These are phyloP conservation scores for Brenthis daphne DNA, from an alignment of 2,888 invertebrate genomes.

Conservation along the genomic window DNA sequence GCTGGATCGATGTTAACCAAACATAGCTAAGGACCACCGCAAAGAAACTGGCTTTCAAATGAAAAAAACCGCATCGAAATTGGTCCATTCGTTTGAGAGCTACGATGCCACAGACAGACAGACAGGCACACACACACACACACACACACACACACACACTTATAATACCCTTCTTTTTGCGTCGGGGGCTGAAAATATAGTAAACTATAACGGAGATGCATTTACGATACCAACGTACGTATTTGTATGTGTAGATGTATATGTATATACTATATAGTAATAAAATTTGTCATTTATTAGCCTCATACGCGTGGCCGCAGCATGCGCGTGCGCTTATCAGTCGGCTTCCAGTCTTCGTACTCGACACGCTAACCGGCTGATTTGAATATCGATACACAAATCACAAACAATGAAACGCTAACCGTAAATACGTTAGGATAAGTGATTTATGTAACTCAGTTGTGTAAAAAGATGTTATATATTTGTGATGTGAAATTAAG, in stretches of 20 bases:
- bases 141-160: too few relatives aligned
- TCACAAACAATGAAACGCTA: not conserved
- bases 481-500: not conserved
- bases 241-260: conserved; percentile 17
- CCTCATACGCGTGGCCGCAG: conserved; percentile 48
- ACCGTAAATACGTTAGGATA: not conserved
- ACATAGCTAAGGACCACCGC: too few relatives aligned
- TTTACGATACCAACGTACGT: conserved; percentile 5
- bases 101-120: too few relatives aligned
- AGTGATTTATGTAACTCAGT: conserved; percentile 1
- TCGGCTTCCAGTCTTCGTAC: conserved; percentile 57
- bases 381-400: conserved; percentile 14
- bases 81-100: too few relatives aligned
- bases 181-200: too few relatives aligned
- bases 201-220: conserved; percentile 5
- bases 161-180: too few relatives aligned
- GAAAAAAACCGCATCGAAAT: too few relatives aligned
- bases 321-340: conserved; percentile 66
- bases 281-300: too few relatives aligned
- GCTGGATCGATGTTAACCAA: too few relatives aligned
- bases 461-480: not conserved
- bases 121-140: too few relatives aligned
- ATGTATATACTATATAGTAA: not conserved
- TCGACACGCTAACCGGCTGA: conserved; percentile 19
- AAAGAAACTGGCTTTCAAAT: too few relatives aligned